Conservation (phyloP, 2,797 vertebrate genomes). For the Semaprochilodus insignis region DNA sequence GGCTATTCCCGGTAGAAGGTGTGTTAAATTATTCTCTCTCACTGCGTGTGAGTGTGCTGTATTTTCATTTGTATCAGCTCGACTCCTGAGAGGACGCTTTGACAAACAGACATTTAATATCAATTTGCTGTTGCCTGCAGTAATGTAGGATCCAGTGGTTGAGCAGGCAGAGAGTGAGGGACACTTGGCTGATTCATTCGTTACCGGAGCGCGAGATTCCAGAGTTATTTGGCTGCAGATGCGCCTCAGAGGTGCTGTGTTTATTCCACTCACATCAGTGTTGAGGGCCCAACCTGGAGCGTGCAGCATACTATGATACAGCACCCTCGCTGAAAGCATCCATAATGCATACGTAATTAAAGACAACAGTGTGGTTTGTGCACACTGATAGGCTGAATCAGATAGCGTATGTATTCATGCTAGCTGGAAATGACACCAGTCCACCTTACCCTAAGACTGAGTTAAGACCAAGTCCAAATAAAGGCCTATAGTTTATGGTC, state of each 20-base stretch:
- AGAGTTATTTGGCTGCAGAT: slow-evolving; percentile 1
- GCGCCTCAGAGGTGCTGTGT: background rate
- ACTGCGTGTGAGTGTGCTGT: background rate
- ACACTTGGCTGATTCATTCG: slow-evolving; percentile 9
- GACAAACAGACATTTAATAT: slow-evolving; percentile 65
- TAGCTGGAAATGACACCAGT: too few species aligned
- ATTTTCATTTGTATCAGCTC: slow-evolving; percentile 63
- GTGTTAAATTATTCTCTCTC: background rate
- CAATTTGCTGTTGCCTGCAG: slow-evolving; percentile 61
- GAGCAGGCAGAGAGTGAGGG: slow-evolving; percentile 26
- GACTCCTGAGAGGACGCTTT: slow-evolving; percentile 57
- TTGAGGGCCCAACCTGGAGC: slow-evolving; percentile 40
- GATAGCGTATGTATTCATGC: too few species aligned
- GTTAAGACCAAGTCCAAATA: too few species aligned
- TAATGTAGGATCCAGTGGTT: slow-evolving; percentile 54
- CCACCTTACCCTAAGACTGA: too few species aligned
- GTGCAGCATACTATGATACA: background rate
- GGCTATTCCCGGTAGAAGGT: too few species aligned
- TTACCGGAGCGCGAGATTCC: slow-evolving; percentile 20
- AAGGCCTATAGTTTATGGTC: too few species aligned
- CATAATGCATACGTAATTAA: slow-evolving; percentile 20
- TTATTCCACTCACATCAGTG: slow-evolving; percentile 18
- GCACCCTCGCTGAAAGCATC: background rate
- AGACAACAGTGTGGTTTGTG: background rate
- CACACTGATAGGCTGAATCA: slow-evolving; percentile 2